Evolutionary conservation across 2,797 vertebrate genomes (phyloP), one percentile per base, ranked within the genome.

Genomic region (Pogonophryne albipinna): DNA sequence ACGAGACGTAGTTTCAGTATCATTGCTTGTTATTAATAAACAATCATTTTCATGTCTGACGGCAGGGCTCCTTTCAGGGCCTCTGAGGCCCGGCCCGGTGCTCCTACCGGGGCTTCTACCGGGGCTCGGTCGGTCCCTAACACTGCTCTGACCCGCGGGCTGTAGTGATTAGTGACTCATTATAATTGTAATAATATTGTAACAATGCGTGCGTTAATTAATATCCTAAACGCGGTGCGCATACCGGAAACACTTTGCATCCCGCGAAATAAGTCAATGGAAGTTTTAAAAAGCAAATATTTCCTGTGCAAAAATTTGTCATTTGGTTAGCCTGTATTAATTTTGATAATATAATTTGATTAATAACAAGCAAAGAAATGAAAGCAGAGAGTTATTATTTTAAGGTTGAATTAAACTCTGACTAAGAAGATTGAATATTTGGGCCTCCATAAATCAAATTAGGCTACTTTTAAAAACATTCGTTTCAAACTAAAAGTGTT

Each of bases 21-120:
- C 42, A 12, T 9, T n/a, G 1, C 5, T 2, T 12, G 73, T 71
- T 82, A 56, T 31, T 4, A 57, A 4, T 13, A 5, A 17, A 46
- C 79, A 93, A 93, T 84, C 60, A 14, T 93, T 88, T 10, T 17
- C 3, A 19, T 45, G 58, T 92, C 89, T 88, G 83, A 80, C 83
- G 34, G 34, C n/a, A 51, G 2, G 47, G 79, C 71, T 66, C 44
- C 45, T 13, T 5, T 31, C 44, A 14, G 67, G 86, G 78, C 88
- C 85, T 83, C 68, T 27, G 45, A 2, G 34, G 16, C 6, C 41
- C 27, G 0, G 2, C 34, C 27, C 0, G 2, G 20, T 1, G 34
- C 7, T 9, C 2, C 34, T 6, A 11, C 42, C 13, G 42, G 51
- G 9, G 10, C 10, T 17, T 45, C 0, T 0, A 6, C 23, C 4